Evolutionary conservation across 2,113 vertebrate species (phyloP).

Genomic region (Plectropomus leopardus): DNA sequence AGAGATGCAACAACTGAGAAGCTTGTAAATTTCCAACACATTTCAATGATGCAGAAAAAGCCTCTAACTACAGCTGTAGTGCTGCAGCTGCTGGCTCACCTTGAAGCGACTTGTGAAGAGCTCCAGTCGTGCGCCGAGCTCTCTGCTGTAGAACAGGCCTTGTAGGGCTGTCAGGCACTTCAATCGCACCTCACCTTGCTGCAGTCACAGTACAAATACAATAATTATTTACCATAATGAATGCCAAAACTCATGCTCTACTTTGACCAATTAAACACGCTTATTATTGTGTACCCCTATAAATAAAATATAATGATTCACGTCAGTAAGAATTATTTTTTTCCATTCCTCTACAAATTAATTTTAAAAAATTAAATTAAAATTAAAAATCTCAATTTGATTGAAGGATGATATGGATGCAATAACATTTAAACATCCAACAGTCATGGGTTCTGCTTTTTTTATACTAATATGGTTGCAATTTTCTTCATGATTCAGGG

Average conservation of each 20-base stretch:
- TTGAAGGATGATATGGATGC: background rate
- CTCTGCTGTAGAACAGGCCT: constrained; percentile 95
- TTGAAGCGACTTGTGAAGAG: constrained; percentile 98
- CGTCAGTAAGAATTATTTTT: background rate
- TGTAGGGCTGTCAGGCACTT: constrained; percentile 97
- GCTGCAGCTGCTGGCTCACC: constrained; percentile 78
- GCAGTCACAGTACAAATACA: constrained; percentile 25
- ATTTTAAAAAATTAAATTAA: no score
- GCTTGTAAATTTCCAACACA: background rate
- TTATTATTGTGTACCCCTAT: background rate
- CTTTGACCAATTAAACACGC: background rate
- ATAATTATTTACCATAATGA: background rate
- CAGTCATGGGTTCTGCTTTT: background rate
- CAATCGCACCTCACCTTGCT: constrained; percentile 98
- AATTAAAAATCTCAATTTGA: background rate
- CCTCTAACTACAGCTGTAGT: background rate
- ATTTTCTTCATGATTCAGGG: background rate
- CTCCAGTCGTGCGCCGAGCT: constrained; percentile 94
- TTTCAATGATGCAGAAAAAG: background rate
- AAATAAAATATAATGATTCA: background rate
- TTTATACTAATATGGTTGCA: background rate
- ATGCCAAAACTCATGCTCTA: background rate
- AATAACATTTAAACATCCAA: background rate
- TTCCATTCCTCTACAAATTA: background rate
- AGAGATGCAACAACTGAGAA: background rate